Evolutionary conservation across 2,888 invertebrate genomes (phyloP).

Genomic region (Trimorus sp.): DNA sequence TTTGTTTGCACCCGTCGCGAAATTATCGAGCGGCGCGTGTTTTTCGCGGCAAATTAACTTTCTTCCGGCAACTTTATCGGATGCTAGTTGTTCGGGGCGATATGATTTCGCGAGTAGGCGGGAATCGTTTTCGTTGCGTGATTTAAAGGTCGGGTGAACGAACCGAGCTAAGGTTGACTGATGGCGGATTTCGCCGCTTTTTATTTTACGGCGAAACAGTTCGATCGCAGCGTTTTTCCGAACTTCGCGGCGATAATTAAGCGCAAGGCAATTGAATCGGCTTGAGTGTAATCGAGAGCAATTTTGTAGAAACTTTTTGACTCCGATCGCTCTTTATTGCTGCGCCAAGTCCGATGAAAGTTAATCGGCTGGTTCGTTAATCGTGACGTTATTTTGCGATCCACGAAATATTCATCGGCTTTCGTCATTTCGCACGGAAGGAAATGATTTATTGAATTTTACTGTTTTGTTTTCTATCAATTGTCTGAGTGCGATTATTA

Average conservation of each 20-base stretch:
- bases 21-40: not conserved
- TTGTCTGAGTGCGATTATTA: too few species aligned
- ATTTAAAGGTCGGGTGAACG: constrained; percentile 47
- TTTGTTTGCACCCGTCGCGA: too few species aligned
- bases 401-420: too few species aligned
- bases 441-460: too few species aligned
- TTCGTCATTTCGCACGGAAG: too few species aligned
- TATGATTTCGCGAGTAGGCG: constrained; percentile 29
- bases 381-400: not conserved
- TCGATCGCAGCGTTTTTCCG: not conserved
- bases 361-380: constrained; percentile 11
- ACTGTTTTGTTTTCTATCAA: too few species aligned
- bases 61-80: not conserved
- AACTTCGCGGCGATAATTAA: constrained; percentile 4
- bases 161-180: constrained; percentile 21
- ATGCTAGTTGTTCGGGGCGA: constrained; percentile 3
- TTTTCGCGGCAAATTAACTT: constrained; percentile 1
- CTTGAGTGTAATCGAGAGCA: not conserved
- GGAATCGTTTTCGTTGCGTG: constrained; percentile 42
- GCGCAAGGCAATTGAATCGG: constrained; percentile 1
- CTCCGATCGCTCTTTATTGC: constrained; percentile 9
- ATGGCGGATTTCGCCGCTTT: constrained; percentile 22
- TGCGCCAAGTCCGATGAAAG: not conserved
- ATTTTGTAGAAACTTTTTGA: constrained; percentile 15
- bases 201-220: constrained; percentile 8